phyloP scores from a whole-genome alignment of 2,888 invertebrate species.

The Sarcophaga carnaria region DNA sequence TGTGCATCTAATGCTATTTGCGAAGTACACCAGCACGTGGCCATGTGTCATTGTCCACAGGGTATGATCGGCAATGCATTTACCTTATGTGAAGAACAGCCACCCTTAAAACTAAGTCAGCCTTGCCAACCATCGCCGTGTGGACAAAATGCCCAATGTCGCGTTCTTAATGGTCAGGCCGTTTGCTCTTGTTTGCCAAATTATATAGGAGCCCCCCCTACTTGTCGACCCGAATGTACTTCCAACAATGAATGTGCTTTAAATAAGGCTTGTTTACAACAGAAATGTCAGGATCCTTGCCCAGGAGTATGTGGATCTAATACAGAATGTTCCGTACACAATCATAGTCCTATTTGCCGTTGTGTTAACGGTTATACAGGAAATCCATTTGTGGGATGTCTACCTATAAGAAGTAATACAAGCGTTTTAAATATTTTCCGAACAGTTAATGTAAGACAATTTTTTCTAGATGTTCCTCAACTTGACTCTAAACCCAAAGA shows the following conservation, averaged over 20 bases:
- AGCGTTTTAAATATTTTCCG: background rate
- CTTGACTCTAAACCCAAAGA: constrained; percentile 77
- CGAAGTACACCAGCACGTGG: constrained; percentile 88
- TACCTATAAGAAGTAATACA: constrained; percentile 79
- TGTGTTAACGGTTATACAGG: constrained; percentile 83
- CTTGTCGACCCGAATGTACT: constrained; percentile 88
- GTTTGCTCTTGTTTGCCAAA: constrained; percentile 87
- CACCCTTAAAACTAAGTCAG: constrained; percentile 80
- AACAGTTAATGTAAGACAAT: constrained; percentile 20
- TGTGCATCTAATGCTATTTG: constrained; percentile 88
- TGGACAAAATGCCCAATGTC: constrained; percentile 88
- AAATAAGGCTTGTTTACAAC: constrained; percentile 86
- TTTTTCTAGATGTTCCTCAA: constrained; percentile 72
- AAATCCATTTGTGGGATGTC: constrained; percentile 83
- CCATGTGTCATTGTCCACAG: constrained; percentile 87
- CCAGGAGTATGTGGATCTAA: constrained; percentile 88
- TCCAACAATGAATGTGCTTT: constrained; percentile 87
- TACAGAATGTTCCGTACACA: constrained; percentile 89
- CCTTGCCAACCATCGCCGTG: constrained; percentile 87
- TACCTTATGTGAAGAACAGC: constrained; percentile 84
- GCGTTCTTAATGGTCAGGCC: constrained; percentile 85
- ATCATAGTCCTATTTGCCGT: constrained; percentile 89
- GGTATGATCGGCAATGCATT: constrained; percentile 88
- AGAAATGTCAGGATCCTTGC: constrained; percentile 89
- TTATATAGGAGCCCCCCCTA: constrained; percentile 88